phyloP scores from a whole-genome alignment of 2,888 invertebrate genomes.

The Frankliniella intonsa region DNA sequence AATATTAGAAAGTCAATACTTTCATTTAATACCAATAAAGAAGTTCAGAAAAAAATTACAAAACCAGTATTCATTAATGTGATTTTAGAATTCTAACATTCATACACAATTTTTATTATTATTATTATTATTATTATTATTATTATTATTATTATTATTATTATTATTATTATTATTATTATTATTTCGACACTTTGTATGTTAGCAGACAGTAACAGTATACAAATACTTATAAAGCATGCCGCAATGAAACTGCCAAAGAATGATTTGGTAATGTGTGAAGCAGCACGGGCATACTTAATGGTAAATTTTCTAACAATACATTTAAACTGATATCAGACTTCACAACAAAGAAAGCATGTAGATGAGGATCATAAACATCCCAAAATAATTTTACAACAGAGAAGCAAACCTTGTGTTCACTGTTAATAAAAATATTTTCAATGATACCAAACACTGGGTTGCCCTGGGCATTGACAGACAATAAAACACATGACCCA shows the following conservation, averaged over 20 bases:
- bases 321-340: background rate
- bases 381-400: background rate
- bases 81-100: background rate
- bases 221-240: background rate
- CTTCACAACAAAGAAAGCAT: background rate
- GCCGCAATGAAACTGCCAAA: too few relatives aligned
- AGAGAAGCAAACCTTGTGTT: background rate
- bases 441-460: background rate
- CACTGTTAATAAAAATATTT: background rate
- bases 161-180: too few relatives aligned
- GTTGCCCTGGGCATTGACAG: too few relatives aligned
- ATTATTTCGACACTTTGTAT: too few relatives aligned
- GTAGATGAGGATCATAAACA: background rate
- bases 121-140: background rate
- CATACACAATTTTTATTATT: background rate
- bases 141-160: too few relatives aligned
- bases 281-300: background rate
- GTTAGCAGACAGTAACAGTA: background rate
- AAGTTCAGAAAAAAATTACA: background rate
- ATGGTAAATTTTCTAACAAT: background rate
- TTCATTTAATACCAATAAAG: too few relatives aligned
- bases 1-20: too few relatives aligned
- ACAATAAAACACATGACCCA: too few relatives aligned
- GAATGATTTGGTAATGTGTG: too few relatives aligned
- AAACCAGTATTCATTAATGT: background rate